Evolutionary conservation across 2,888 invertebrate genomes (phyloP), one percentile per base, ranked within the genome.

Genomic region (Isoperla grammatica): DNA sequence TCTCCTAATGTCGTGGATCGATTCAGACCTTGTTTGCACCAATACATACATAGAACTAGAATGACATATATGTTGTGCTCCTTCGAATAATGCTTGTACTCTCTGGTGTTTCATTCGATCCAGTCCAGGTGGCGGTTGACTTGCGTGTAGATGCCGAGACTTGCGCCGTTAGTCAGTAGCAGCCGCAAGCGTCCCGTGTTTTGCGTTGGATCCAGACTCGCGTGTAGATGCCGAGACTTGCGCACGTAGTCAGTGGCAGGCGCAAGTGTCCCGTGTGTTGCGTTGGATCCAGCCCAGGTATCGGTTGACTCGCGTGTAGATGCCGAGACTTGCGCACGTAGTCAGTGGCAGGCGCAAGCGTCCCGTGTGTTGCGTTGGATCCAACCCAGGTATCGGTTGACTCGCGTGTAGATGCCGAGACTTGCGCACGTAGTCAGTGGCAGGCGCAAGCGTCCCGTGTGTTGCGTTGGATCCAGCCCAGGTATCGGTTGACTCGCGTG

Each of bases 281-380:
- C 63, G 61, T 8, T 65, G 67, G 43, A 74, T 73, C 74, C 74
- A 74, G 40, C 68, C 65, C 29, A 73, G 61, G 60, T 71, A 73
- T 50, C 78, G 70, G 59, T 80, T 79, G n/a, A 83, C 80, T 69
- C 82, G 81, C 0, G 83, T 83, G 67, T 83, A 83, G 13, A 84
- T 20, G 3, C 48, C 48, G n/a, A n/a, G n/a, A n/a, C n/a, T n/a
- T n/a, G n/a, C n/a, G n/a, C n/a, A n/a, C n/a, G n/a, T n/a, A n/a
- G n/a, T 72, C 68, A 74, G 80, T 80, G 53, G 57, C 74, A 74
- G 63, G 70, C 73, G 61, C 68, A 64, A 15, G 69, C 70, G 63
- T 71, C 72, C 23, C 56, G 61, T 1, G 73, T 73, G 55, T 73
- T 65, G n/a, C 63, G 61, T 8, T 65, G 67, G 42, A 74, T 73